Evolutionary conservation across 2,888 invertebrate genomes (phyloP).

Genomic region (Anodontia alba): DNA sequence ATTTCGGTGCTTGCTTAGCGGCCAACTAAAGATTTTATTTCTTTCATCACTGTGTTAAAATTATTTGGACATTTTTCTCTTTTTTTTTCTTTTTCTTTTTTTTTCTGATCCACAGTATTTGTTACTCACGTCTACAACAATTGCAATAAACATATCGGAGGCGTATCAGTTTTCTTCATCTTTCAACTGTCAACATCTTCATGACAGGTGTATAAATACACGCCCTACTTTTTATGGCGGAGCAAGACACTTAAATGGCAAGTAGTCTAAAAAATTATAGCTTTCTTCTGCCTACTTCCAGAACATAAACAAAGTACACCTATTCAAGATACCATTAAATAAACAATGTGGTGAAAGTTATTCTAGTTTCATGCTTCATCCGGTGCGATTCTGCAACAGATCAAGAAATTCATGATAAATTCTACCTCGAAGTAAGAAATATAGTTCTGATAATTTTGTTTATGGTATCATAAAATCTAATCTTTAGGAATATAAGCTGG

Average conservation of each 20-base stretch:
- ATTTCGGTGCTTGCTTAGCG: no score
- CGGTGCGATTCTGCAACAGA: neutral
- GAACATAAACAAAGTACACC: neutral
- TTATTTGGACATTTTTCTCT: no score
- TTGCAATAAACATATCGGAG: neutral
- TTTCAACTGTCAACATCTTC: constrained; percentile 22
- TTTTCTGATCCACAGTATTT: no score
- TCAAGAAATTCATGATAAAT: neutral
- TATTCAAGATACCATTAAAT: constrained; percentile 14
- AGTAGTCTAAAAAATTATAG: neutral
- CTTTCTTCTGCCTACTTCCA: neutral
- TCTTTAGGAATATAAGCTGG: neutral
- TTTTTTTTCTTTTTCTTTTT: no score
- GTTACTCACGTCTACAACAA: neutral
- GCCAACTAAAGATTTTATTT: no score
- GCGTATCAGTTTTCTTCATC: neutral
- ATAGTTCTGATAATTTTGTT: constrained; percentile 5
- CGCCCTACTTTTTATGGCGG: constrained; percentile 31
- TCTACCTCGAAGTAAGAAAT: neutral
- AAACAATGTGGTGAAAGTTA: constrained; percentile 5
- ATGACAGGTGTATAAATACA: constrained; percentile 44
- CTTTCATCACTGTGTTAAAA: no score
- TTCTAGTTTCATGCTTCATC: neutral
- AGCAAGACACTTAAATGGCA: constrained; percentile 21
- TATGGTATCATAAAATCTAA: constrained; percentile 10